phyloP scores from a whole-genome alignment of 2,888 invertebrate species.

The Cepaea hortensis region DNA sequence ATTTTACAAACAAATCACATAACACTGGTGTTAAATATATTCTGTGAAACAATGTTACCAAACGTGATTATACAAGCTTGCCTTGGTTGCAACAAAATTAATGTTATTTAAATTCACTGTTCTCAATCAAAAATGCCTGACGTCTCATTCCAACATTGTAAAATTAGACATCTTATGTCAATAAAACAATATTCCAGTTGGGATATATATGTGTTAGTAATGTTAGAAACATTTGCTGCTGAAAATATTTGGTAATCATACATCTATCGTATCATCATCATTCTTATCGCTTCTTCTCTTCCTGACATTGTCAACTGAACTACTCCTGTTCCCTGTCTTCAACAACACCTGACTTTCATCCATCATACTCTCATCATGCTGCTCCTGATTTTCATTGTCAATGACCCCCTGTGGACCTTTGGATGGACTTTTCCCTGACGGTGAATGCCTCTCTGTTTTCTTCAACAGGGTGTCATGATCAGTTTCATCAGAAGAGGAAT shows the following conservation, averaged over 20 bases:
- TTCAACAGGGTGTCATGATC: background rate
- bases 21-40: too few species aligned
- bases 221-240: background rate
- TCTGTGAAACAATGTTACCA: too few species aligned
- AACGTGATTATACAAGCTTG: too few species aligned
- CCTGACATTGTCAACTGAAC: background rate
- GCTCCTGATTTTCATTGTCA: background rate
- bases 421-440: background rate
- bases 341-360: constrained; percentile 28
- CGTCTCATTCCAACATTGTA: too few species aligned
- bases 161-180: too few species aligned
- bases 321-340: constrained; percentile 7
- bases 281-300: background rate
- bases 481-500: background rate
- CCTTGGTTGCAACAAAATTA: too few species aligned
- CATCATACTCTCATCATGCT: constrained; percentile 1
- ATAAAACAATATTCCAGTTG: too few species aligned
- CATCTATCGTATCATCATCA: constrained; percentile 15
- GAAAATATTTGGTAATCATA: background rate
- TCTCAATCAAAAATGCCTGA: too few species aligned
- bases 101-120: too few species aligned
- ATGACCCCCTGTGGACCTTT: too few species aligned
- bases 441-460: background rate
- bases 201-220: too few species aligned
- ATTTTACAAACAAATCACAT: too few species aligned